A percentile compares a stretch with the other conserved stretches of the same genome.
These are phyloP conservation scores for Empidonax alnorum DNA, from an alignment of 2,113 vertebrate genomes.

Conservation along the genomic window DNA sequence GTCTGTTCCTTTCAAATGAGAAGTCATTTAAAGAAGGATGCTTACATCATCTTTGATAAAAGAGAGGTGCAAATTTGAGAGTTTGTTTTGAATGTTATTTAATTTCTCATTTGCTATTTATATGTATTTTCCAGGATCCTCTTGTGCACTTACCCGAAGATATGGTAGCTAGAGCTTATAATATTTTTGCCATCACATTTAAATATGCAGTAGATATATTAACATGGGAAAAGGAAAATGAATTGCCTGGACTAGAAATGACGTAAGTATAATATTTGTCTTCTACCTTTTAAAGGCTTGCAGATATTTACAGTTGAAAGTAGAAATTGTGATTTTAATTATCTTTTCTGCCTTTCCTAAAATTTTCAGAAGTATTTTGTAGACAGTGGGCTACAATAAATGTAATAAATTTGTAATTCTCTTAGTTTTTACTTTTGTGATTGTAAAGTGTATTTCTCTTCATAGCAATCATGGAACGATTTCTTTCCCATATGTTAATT, in stretches of 20 bases:
- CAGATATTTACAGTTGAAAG: background rate
- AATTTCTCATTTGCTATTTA: background rate
- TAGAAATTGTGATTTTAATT: background rate
- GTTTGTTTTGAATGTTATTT: background rate
- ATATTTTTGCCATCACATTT: slow-evolving; percentile 90
- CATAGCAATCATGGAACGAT: background rate
- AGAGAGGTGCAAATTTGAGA: background rate
- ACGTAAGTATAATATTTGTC: slow-evolving; percentile 77
- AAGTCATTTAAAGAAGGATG: background rate
- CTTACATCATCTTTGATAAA: background rate
- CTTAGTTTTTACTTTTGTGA: background rate
- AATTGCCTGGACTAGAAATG: slow-evolving; percentile 87
- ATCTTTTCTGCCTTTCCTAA: background rate
- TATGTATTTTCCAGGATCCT: slow-evolving; percentile 83
- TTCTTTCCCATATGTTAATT: background rate
- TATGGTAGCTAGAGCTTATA: slow-evolving; percentile 86
- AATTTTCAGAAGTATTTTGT: background rate
- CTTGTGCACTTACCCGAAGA: slow-evolving; percentile 87
- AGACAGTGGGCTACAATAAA: background rate
- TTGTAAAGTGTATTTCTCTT: background rate
- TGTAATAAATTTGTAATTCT: background rate
- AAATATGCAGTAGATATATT: slow-evolving; percentile 95
- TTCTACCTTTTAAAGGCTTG: background rate
- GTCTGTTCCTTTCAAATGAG: background rate
- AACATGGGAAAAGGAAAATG: slow-evolving; percentile 93